Percentiles rank a stretch among this genome's conserved stretches.
Evolutionary conservation across 2,797 vertebrate genomes (phyloP).

Genomic region (Tragopan temminckii): DNA sequence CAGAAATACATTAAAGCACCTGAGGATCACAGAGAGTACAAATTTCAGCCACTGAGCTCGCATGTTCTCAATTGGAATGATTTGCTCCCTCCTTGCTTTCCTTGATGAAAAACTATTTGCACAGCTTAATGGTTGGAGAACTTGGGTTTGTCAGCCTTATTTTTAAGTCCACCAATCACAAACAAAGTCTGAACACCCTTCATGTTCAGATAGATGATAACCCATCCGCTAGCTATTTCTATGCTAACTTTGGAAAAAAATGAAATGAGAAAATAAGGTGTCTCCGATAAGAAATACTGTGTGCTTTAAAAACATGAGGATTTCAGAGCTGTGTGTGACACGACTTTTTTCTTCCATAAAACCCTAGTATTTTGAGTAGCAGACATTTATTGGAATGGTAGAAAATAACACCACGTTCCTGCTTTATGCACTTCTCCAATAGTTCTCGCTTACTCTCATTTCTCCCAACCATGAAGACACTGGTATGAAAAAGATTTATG

Average conservation of each 20-base stretch:
- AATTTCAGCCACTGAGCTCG: neutral
- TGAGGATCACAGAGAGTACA: neutral
- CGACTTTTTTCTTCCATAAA: neutral
- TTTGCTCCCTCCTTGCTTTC: neutral
- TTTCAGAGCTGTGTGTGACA: neutral
- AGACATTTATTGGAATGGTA: neutral
- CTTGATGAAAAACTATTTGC: neutral
- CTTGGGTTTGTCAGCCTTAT: neutral
- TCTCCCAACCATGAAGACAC: conserved; percentile 26
- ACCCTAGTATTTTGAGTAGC: neutral
- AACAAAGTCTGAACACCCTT: neutral
- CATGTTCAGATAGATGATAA: neutral
- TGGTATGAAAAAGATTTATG: neutral
- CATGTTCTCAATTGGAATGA: neutral
- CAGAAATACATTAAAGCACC: neutral
- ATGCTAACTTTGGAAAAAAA: neutral
- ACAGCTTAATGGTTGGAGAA: neutral
- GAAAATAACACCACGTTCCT: conserved; percentile 26
- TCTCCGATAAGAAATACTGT: neutral
- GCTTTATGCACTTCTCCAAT: conserved; percentile 6
- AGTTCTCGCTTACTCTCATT: conserved; percentile 5
- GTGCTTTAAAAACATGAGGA: neutral
- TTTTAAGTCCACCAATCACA: neutral
- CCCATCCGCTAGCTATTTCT: neutral
- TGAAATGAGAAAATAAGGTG: neutral